Evolutionary conservation across 2,888 invertebrate genomes (phyloP), one percentile per base, ranked within the genome.

Genomic region (Azorinus chamasolen): DNA sequence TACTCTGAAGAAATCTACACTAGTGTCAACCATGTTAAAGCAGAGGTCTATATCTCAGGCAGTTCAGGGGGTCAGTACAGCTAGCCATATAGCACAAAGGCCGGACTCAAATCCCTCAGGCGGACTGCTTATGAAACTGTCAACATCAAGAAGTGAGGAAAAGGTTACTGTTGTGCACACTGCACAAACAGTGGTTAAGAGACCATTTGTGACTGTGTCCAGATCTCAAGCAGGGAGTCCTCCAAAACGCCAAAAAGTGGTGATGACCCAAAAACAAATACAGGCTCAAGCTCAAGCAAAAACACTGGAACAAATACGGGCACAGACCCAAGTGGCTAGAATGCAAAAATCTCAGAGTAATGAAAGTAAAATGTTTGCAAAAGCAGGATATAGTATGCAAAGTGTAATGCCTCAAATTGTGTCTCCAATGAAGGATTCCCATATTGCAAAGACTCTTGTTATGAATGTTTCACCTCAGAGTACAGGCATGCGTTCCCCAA

Each of bases 21-120:
- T 89, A 18, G 90, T 90, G 22, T 90, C 90, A 2, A 87, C 89
- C 18, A 88, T 91, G 87, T 73, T 91, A 51, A 88, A 88, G 64
- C 89, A 89, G 69, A 81, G 88, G 53, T 83, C 88, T 18, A 83
- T 90, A 4, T 83, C 85, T 39, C 85, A 87, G 72, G 85, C 80
- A 65, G 83, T 85, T n/a, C 76, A 78, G 16, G 73, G 81, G 1
- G 66, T 66, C 12, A 43, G 37, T 39, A 57, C 39, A n/a, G 25
- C 58, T 0, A n/a, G 48, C 2, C 46, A 55, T 24, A 46, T 57
- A 12, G 41, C 50, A 14, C 43, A 27, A 16, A 37, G 57, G 1
- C 39, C 55, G 16, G 70, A 73, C 8, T 55, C 69, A 14, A 69
- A 73, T 5, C 50, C 69, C 18, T 45, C 62, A 10, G 76, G 80